A percentile compares a stretch with the other conserved stretches of the same genome.
phyloP scores from a whole-genome alignment of 2,113 vertebrate species.

The Ailuropoda melanoleuca region DNA sequence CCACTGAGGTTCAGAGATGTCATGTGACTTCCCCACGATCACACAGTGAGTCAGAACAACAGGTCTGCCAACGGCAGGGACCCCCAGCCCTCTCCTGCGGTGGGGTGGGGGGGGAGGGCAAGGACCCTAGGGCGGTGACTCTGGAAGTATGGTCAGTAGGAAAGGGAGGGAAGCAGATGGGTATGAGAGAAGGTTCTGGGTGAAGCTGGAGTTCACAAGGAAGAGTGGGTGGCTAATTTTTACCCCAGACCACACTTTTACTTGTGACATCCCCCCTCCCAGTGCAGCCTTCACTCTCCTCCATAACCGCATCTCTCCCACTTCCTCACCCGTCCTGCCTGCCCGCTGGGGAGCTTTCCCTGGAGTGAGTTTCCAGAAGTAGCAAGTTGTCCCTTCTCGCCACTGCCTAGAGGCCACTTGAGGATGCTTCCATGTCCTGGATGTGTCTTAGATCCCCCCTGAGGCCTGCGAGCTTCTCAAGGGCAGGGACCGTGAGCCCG shows the following conservation, averaged over 20 bases:
- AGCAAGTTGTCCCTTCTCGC: background rate
- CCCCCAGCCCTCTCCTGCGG: too few species aligned
- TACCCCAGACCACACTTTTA: background rate
- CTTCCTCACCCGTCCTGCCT: background rate
- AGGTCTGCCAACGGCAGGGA: background rate
- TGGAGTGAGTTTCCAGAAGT: background rate
- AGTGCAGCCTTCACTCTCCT: background rate
- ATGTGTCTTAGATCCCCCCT: background rate
- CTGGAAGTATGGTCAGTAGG: background rate
- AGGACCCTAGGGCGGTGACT: background rate
- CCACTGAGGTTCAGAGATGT: background rate
- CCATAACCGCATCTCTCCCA: background rate
- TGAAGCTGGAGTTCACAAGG: background rate
- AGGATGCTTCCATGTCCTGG: background rate
- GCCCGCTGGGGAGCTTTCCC: background rate
- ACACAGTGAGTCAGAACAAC: background rate
- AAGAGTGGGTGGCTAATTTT: background rate
- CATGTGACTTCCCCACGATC: background rate
- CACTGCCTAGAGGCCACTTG: background rate
- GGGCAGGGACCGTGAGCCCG: background rate
- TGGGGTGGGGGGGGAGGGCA: background rate
- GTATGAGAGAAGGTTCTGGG: background rate
- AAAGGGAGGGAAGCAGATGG: background rate
- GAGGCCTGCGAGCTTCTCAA: background rate
- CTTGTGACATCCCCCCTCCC: rapidly evolving